These are phyloP conservation scores for Brachirus orientalis DNA, from an alignment of 2,113 vertebrate genomes.

Conservation along the genomic window DNA sequence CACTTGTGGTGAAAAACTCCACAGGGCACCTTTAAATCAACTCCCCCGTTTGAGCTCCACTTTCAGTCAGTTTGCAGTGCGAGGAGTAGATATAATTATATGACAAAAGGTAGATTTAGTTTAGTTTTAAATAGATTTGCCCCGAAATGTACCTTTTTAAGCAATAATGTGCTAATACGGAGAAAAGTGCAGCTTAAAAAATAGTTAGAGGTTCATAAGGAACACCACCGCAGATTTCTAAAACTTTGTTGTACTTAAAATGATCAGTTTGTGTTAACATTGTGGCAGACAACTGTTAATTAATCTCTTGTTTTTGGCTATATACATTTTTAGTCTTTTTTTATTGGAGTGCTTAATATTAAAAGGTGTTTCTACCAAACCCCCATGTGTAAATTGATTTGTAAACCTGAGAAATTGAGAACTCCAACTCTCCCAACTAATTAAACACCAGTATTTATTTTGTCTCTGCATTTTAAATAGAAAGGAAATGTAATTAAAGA, in stretches of 20 bases:
- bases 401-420: background rate
- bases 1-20: background rate
- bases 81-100: background rate
- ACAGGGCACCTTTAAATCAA: conserved; percentile 5
- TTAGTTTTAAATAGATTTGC: background rate
- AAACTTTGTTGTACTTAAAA: too few species aligned
- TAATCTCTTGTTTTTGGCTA: background rate
- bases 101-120: background rate
- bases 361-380: background rate
- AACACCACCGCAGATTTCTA: background rate
- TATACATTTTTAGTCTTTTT: background rate
- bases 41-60: background rate
- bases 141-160: background rate
- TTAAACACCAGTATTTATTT: conserved; percentile 4
- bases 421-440: conserved; percentile 6
- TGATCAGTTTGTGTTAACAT: background rate
- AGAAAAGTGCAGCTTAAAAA: too few species aligned
- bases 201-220: background rate
- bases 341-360: background rate
- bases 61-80: background rate
- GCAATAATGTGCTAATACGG: too few species aligned
- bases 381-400: background rate
- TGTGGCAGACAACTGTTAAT: background rate
- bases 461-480: conserved; percentile 8
- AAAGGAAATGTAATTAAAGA: background rate